Evolutionary conservation across 2,113 vertebrate genomes (phyloP).

Genomic region (Heptranchias perlo): DNA sequence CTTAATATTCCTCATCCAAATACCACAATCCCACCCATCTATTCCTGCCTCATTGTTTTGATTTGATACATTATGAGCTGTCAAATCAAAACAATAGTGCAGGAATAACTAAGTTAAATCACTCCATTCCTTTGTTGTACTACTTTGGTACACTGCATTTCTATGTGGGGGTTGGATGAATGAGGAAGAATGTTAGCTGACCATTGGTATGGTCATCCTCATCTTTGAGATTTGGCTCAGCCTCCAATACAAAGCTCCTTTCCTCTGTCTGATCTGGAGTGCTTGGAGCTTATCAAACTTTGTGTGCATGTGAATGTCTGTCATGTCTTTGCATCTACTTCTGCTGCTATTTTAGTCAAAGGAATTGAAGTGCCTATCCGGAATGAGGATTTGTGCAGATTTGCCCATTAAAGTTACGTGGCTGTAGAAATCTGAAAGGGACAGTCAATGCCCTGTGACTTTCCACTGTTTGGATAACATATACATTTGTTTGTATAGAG

Average conservation of each 20-base stretch:
- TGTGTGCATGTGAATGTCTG: not conserved
- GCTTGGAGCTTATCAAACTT: not conserved
- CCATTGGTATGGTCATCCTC: no score
- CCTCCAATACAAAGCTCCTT: not conserved
- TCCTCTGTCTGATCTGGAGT: not conserved
- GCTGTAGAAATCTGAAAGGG: not conserved
- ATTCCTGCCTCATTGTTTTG: not conserved
- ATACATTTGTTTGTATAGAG: not conserved
- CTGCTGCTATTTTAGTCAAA: not conserved
- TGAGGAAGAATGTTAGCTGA: no score
- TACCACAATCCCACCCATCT: not conserved
- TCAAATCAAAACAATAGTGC: not conserved
- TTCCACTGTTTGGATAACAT: not conserved
- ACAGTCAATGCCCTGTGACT: not conserved
- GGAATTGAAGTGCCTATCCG: not conserved
- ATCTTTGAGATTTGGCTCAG: no score
- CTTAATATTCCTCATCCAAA: not conserved
- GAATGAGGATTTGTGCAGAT: not conserved
- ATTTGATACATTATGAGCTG: not conserved
- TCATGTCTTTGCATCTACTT: not conserved
- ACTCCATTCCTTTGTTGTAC: no score
- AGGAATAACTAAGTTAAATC: no score
- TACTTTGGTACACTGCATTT: no score
- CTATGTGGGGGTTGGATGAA: no score
- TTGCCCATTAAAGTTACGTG: not conserved